Conservation (phyloP, 2,113 vertebrate genomes). For the Proteles cristata region DNA sequence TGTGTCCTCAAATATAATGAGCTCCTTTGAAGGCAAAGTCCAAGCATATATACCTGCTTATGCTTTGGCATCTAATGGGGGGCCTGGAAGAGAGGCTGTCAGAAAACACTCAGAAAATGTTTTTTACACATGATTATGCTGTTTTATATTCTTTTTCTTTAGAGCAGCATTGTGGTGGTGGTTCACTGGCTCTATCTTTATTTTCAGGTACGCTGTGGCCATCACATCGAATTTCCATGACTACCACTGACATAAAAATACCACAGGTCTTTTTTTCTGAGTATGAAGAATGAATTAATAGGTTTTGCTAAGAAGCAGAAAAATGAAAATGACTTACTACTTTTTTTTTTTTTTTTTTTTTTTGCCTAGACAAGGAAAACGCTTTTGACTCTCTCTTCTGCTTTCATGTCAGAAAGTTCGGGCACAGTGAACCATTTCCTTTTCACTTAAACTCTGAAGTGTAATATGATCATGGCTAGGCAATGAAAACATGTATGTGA, state of each 20-base stretch:
- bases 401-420: constrained; percentile 12
- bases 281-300: neutral
- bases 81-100: neutral
- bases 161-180: no score
- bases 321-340: neutral
- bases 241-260: neutral
- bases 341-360: neutral
- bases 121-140: neutral
- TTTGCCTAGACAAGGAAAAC: neutral
- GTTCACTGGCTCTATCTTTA: neutral
- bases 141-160: neutral
- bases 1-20: neutral
- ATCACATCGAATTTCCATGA: neutral
- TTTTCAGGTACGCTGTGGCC: neutral
- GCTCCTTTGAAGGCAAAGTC: neutral
- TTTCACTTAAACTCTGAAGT: constrained; percentile 31
- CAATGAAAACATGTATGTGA: neutral
- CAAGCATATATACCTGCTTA: neutral
- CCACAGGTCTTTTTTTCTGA: neutral
- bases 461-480: neutral
- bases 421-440: neutral
- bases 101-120: neutral
- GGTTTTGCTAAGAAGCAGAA: neutral
- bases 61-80: neutral
- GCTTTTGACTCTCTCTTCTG: neutral